Conservation (phyloP, 2,113 vertebrate genomes). For the Indri indri region DNA sequence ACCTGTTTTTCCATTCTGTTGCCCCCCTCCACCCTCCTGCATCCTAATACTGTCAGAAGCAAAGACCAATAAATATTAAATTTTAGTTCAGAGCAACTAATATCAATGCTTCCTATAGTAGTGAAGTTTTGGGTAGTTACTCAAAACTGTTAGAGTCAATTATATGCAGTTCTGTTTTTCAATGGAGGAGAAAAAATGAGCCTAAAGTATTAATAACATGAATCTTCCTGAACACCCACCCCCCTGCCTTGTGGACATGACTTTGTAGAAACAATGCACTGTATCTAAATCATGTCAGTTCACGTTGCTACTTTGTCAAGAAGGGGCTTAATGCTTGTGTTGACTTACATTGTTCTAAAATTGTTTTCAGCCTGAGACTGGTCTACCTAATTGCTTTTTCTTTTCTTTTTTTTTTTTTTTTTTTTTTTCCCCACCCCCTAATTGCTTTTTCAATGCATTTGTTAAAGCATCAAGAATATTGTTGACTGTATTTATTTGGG, state of each 20-base stretch:
- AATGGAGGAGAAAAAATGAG: not conserved
- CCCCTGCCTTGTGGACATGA: not conserved
- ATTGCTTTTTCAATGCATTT: slow-evolving; percentile 55
- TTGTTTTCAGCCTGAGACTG: slow-evolving; percentile 47
- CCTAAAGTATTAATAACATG: not conserved
- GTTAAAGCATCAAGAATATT: slow-evolving; percentile 54
- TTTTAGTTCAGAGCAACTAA: not conserved
- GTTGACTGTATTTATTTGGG: slow-evolving; percentile 27
- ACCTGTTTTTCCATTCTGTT: not conserved
- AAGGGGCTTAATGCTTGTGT: slow-evolving; percentile 49
- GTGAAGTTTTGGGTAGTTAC: slow-evolving; percentile 10
- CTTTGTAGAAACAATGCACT: not conserved
- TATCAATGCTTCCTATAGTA: not conserved
- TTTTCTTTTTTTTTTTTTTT: no score
- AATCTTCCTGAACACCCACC: not conserved
- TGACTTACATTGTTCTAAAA: slow-evolving; percentile 44
- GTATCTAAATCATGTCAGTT: slow-evolving; percentile 18
- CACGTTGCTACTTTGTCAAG: slow-evolving; percentile 55
- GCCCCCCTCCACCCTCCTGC: not conserved
- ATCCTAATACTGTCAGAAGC: not conserved
- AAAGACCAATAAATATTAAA: not conserved
- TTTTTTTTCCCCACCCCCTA: no score
- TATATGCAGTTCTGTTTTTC: slow-evolving; percentile 29
- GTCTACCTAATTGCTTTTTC: slow-evolving; percentile 56
- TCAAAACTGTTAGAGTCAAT: not conserved